Conservation (phyloP, 2,113 vertebrate species). For the Poeciliopsis turrubarensis region DNA sequence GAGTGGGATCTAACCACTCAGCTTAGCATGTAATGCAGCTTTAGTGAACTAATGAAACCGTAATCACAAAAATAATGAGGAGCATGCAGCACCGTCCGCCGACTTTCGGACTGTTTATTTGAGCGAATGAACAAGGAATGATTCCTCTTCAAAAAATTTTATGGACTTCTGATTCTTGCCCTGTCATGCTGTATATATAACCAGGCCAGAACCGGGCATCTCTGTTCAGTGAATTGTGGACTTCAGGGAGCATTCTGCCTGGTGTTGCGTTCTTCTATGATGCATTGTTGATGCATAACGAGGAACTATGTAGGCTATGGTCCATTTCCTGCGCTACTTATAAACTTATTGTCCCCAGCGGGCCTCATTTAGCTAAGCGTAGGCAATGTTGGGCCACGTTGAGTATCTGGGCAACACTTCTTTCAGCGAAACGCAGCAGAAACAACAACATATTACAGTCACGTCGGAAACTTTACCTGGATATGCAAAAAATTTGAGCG, state of each 20-base stretch:
- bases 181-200: constrained; percentile 10
- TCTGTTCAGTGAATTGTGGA: constrained; percentile 37
- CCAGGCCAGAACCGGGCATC: constrained; percentile 16
- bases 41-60: constrained; percentile 68
- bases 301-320: constrained; percentile 66
- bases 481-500: constrained; percentile 26
- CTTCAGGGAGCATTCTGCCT: constrained; percentile 59
- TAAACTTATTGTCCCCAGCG: constrained; percentile 65
- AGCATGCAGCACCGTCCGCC: constrained; percentile 47
- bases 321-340: constrained; percentile 70
- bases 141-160: constrained; percentile 40
- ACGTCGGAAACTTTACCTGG: constrained; percentile 32
- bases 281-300: constrained; percentile 62
- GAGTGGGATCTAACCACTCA: constrained; percentile 55
- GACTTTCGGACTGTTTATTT: constrained; percentile 60
- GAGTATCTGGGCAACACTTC: constrained; percentile 35
- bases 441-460: constrained; percentile 29
- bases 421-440: constrained; percentile 20
- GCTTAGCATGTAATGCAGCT: constrained; percentile 58
- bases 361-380: constrained; percentile 71
- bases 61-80: constrained; percentile 75
- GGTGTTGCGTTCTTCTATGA: constrained; percentile 50
- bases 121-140: constrained; percentile 37
- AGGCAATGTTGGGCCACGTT: constrained; percentile 48
- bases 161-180: constrained; percentile 43